These are phyloP conservation scores for Hipparchia sbordonii DNA, from an alignment of 2,888 invertebrate genomes.

Conservation along the genomic window DNA sequence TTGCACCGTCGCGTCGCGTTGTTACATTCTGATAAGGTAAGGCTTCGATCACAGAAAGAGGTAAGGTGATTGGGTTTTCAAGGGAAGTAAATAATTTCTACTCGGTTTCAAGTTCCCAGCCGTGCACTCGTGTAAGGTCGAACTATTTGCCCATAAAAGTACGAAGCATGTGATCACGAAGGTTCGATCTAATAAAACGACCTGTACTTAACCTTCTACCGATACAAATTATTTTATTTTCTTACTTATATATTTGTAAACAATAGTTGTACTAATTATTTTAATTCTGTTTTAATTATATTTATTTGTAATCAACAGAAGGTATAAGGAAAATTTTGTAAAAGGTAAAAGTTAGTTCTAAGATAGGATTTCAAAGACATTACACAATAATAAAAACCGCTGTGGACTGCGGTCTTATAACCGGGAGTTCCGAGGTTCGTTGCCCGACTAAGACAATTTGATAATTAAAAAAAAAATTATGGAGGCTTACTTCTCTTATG, in stretches of 20 bases:
- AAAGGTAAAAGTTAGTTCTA: not conserved
- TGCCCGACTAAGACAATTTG: no score
- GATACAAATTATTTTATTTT: slow-evolving; percentile 27
- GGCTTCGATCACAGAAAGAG: no score
- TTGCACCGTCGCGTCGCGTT: slow-evolving; percentile 1
- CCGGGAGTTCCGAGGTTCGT: not conserved
- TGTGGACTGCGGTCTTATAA: not conserved
- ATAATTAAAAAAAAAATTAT: no score
- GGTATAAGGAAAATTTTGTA: not conserved
- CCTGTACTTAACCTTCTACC: slow-evolving; percentile 35
- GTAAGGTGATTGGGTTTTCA: slow-evolving; percentile 34
- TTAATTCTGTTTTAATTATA: no score
- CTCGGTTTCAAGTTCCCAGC: slow-evolving; percentile 41
- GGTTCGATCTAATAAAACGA: slow-evolving; percentile 40
- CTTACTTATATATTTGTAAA: not conserved
- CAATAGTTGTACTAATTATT: no score
- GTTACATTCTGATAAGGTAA: slow-evolving; percentile 25
- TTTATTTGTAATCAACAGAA: not conserved
- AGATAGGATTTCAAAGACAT: not conserved
- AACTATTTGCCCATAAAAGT: slow-evolving; percentile 44
- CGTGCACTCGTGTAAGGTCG: slow-evolving; percentile 46
- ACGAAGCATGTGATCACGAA: slow-evolving; percentile 45
- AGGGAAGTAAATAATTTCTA: slow-evolving; percentile 53
- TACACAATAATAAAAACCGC: not conserved
- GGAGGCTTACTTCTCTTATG: no score